Evolutionary conservation across 2,797 vertebrate species (phyloP), one percentile per base, ranked within the genome.

Genomic region (Acanthornis magna): DNA sequence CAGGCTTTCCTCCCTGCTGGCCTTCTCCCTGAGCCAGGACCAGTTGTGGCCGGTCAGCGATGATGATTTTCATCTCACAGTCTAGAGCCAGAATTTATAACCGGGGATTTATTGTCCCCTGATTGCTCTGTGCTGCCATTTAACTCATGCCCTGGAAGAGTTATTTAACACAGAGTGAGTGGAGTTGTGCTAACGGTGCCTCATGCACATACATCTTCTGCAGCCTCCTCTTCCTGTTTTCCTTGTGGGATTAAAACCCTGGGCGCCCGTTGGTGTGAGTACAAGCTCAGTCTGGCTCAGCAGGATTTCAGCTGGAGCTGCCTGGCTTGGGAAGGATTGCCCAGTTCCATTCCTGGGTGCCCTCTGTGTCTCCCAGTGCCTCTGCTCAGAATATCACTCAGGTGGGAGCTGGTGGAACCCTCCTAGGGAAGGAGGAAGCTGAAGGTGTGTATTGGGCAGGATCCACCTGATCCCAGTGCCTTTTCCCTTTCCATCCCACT

Each of bases 31-130:
- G 1, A 48, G 65, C 63, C 55, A 40, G 50, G 48, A 22, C 42
- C 54, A 11, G 90, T 19, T 18, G 18, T 26, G 65, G 88, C 58
- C 1, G 0, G 74, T 77, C 54, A 16, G 74, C 70, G 55, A n/a
- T 19, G n/a, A 14, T 22, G 73, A 26, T 79, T 50, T 68, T 76
- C 53, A 81, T 85, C 74, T 27, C 32, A 11, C 45, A 30, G 67
- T 4, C 72, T 60, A 30, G 75, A 38, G 73, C 43, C 43, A 43
- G 86, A 76, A 95, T 96, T 95, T 94, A 93, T 67, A 77, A n/a
- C 93, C 71, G 8, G 76, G 91, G 81, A 89, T 95, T 96, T 93
- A 95, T 93, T 40, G 84, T 92, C 86, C 92, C 80, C 93, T 16
- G 65, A 66, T 91, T 73, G 72, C 92, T 92, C 94, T 18, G 71